A percentile compares a stretch with the other conserved stretches of the same genome.
phyloP scores from a whole-genome alignment of 2,113 vertebrate species.

The Microcebus griseorufus region DNA sequence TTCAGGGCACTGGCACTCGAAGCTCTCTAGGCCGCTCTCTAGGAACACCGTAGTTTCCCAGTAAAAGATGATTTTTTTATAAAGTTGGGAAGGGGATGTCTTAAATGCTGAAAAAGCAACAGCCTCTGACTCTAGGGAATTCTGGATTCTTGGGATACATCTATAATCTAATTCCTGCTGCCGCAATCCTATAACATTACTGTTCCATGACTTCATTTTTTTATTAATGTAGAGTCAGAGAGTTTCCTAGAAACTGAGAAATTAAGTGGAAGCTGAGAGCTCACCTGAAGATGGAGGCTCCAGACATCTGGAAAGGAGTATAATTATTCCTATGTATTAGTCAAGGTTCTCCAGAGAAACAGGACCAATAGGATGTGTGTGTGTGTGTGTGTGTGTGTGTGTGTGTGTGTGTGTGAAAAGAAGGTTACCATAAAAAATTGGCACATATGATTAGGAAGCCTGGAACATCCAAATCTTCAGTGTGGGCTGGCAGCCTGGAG shows the following conservation, averaged over 20 bases:
- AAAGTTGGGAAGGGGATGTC: background rate
- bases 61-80: background rate
- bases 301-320: background rate
- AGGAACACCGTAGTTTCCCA: background rate
- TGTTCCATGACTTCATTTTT: background rate
- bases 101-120: background rate
- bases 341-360: background rate
- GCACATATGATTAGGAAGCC: background rate
- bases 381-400: too few species aligned
- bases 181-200: background rate
- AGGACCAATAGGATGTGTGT: background rate
- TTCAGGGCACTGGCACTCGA: background rate
- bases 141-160: background rate
- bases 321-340: background rate
- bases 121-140: background rate
- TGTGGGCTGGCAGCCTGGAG: background rate
- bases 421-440: background rate
- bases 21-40: background rate
- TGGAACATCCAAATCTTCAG: background rate
- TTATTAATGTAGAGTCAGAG: background rate
- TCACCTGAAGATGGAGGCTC: background rate
- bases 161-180: background rate
- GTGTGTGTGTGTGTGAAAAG: background rate
- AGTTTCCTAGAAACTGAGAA: slow-evolving; percentile 15
- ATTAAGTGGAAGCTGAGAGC: background rate